Conservation (phyloP, 1,140 invertebrate genomes). For the Tetragonula clypearis region DNA sequence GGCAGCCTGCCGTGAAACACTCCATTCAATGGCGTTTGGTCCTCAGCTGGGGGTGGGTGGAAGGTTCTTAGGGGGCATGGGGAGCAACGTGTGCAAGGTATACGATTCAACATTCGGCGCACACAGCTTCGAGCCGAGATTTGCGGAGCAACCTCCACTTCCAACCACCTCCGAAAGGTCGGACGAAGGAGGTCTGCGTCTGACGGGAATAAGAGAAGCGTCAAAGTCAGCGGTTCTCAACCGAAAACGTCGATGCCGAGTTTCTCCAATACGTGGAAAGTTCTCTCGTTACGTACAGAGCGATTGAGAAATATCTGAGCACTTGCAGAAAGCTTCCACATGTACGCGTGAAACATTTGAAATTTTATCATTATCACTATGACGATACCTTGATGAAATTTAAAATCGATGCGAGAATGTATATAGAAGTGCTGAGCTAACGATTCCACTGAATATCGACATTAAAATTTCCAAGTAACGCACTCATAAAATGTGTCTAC, state of each 20-base stretch:
- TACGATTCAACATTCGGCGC: constrained; percentile 60
- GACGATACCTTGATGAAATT: no score
- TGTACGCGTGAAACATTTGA: no score
- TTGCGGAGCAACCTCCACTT: constrained; percentile 48
- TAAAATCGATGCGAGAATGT: no score
- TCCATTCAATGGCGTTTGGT: constrained; percentile 75
- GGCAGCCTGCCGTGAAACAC: constrained; percentile 76
- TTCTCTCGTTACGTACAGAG: no score
- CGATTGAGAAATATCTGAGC: no score
- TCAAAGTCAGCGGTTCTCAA: constrained; percentile 36
- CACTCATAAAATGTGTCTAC: no score
- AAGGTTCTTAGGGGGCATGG: constrained; percentile 24
- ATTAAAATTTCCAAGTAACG: no score
- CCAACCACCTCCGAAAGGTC: constrained; percentile 44
- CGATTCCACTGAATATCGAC: no score
- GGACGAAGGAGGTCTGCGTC: constrained; percentile 28
- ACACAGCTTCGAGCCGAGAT: constrained; percentile 45
- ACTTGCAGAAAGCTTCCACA: no score
- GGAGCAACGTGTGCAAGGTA: constrained; percentile 50
- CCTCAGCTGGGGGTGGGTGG: constrained; percentile 53
- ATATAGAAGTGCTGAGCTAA: no score
- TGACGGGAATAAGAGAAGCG: constrained; percentile 34
- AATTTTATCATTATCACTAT: no score
- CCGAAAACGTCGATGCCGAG: no score
- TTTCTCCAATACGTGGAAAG: neutral